Evolutionary conservation across 2,797 vertebrate species (phyloP).

Genomic region (Cynodonichthys magdalenae): DNA sequence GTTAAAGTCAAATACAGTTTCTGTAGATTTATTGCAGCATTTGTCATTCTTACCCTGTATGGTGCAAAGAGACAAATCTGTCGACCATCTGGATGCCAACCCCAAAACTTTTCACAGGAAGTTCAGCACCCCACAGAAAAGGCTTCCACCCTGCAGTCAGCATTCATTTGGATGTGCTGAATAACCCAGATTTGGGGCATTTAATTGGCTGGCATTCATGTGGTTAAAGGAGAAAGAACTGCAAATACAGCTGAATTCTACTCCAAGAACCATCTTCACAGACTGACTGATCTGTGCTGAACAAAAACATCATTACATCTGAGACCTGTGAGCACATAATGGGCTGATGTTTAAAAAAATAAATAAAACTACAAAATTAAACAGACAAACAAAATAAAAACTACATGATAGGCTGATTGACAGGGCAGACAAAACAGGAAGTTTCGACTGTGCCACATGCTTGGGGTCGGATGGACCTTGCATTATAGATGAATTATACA

Average conservation of each 20-base stretch:
- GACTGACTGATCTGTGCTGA: constrained; percentile 49
- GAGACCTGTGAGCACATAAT: constrained; percentile 32
- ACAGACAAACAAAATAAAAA: background rate
- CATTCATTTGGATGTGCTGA: constrained; percentile 75
- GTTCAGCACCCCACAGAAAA: constrained; percentile 39
- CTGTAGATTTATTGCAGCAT: constrained; percentile 29
- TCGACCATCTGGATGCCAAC: constrained; percentile 66
- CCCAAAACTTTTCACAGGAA: constrained; percentile 56
- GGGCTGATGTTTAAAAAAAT: constrained; percentile 22
- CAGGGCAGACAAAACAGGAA: constrained; percentile 17
- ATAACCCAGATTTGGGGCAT: constrained; percentile 67
- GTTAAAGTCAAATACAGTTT: constrained; percentile 9
- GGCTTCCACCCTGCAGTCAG: constrained; percentile 65
- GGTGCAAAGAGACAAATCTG: constrained; percentile 52
- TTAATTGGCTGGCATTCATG: constrained; percentile 71
- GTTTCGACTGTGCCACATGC: background rate
- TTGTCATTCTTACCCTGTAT: constrained; percentile 30
- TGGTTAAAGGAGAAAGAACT: constrained; percentile 63
- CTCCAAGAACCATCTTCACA: constrained; percentile 42
- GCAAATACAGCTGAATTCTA: constrained; percentile 66
- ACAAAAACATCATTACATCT: constrained; percentile 45
- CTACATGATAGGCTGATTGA: constrained; percentile 4
- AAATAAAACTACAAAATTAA: background rate
- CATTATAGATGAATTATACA: constrained; percentile 20
- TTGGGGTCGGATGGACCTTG: constrained; percentile 1